These are phyloP conservation scores for Drosophila kurseongensis DNA, from an alignment of 1,140 invertebrate species.

Conservation along the genomic window DNA sequence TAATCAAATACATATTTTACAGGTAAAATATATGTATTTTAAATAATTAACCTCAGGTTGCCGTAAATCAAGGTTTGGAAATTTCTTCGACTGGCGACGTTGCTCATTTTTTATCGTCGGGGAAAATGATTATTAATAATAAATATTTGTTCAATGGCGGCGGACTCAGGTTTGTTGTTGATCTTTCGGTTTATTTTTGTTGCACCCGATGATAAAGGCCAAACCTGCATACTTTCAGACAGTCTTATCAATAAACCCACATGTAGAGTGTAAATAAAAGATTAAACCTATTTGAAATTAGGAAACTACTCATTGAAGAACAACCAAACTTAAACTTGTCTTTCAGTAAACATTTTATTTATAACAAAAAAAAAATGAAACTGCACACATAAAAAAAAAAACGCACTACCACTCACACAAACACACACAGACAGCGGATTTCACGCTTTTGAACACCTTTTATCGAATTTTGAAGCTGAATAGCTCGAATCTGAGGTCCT, in stretches of 20 bases:
- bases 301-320: slow-evolving; percentile 11
- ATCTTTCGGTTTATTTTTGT: slow-evolving; percentile 11
- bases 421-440: not conserved
- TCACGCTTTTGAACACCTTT: slow-evolving; percentile 10
- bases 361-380: slow-evolving; percentile 51
- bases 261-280: slow-evolving; percentile 67
- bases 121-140: slow-evolving; percentile 65
- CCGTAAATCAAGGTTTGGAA: slow-evolving; percentile 51
- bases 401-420: slow-evolving; percentile 21
- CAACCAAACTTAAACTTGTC: slow-evolving; percentile 56
- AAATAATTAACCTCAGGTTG: slow-evolving; percentile 7
- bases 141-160: slow-evolving; percentile 77
- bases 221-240: slow-evolving; percentile 16
- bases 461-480: not conserved
- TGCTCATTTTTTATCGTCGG: slow-evolving; percentile 53
- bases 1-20: too few species aligned
- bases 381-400: slow-evolving; percentile 23
- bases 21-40: not conserved
- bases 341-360: slow-evolving; percentile 25
- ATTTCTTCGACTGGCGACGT: slow-evolving; percentile 60
- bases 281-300: not conserved
- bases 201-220: slow-evolving; percentile 16
- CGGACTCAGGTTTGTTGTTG: slow-evolving; percentile 19
- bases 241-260: slow-evolving; percentile 57
- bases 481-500: slow-evolving; percentile 12